These are phyloP conservation scores for Drosophila navojoa DNA, from an alignment of 1,140 invertebrate genomes.

Conservation along the genomic window DNA sequence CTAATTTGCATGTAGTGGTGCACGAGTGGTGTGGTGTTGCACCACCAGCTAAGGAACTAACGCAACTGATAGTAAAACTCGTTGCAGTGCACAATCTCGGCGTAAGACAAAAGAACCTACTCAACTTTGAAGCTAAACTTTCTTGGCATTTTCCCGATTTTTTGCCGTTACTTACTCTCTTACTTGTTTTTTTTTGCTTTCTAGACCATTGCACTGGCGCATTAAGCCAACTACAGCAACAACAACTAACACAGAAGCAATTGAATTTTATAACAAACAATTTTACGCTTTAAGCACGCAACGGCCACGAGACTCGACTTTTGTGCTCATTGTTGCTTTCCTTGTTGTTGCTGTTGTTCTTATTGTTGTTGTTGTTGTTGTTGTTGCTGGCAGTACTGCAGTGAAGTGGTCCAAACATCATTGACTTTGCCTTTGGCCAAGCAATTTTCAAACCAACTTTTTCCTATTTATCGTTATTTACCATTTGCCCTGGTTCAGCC, in stretches of 20 bases:
- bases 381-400: constrained; percentile 35
- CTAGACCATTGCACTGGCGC: constrained; percentile 69
- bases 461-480: constrained; percentile 80
- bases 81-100: constrained; percentile 55
- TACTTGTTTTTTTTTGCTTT: constrained; percentile 34
- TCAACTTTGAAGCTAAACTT: constrained; percentile 55
- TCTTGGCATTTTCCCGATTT: constrained; percentile 36
- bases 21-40: background rate
- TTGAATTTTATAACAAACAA: constrained; percentile 82
- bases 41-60: background rate
- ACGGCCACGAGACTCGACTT: constrained; percentile 48
- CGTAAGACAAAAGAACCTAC: constrained; percentile 60
- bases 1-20: constrained; percentile 16
- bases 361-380: constrained; percentile 39
- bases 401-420: constrained; percentile 55
- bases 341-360: constrained; percentile 40
- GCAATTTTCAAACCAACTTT: constrained; percentile 64
- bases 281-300: constrained; percentile 79
- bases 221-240: constrained; percentile 34
- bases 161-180: background rate
- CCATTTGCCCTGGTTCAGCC: constrained; percentile 49
- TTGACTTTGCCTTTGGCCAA: constrained; percentile 76
- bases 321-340: constrained; percentile 27
- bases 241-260: constrained; percentile 40
- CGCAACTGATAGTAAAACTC: constrained; percentile 31